Evolutionary conservation across 1,140 invertebrate species (phyloP).

Genomic region (Medauroidea extradentata): DNA sequence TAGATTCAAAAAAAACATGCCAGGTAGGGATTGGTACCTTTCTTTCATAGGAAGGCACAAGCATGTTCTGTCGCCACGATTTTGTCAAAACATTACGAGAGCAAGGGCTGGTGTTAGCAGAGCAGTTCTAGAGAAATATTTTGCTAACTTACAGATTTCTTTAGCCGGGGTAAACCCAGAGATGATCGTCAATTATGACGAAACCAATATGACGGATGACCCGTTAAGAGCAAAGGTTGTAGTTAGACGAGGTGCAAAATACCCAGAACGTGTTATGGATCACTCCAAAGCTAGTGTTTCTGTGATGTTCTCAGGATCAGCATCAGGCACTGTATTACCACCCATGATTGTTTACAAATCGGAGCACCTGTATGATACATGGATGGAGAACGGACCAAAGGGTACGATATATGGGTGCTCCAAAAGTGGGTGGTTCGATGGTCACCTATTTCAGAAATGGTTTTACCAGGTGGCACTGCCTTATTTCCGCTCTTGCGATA

Average conservation of each 20-base stretch:
- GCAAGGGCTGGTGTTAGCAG: too few species aligned
- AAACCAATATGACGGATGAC: conserved; percentile 42
- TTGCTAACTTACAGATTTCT: too few species aligned
- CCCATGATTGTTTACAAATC: conserved; percentile 40
- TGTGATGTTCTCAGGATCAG: conserved; percentile 36
- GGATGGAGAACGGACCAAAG: conserved; percentile 32
- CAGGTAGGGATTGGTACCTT: too few species aligned
- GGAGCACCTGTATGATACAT: conserved; percentile 30
- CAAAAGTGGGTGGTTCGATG: conserved; percentile 37
- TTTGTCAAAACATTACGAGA: too few species aligned
- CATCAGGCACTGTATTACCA: conserved; percentile 30
- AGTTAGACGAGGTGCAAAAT: conserved; percentile 32
- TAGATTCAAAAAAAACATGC: too few species aligned
- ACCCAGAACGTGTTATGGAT: conserved; percentile 34
- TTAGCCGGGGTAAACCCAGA: too few species aligned
- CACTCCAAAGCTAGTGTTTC: conserved; percentile 1
- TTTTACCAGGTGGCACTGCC: conserved; percentile 5
- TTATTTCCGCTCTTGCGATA: too few species aligned
- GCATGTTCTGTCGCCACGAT: too few species aligned
- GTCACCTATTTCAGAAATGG: conserved; percentile 30
- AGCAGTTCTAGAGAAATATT: too few species aligned
- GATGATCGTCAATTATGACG: too few species aligned
- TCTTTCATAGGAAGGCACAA: too few species aligned
- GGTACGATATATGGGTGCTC: conserved; percentile 29
- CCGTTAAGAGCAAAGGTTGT: conserved; percentile 36